Percentiles rank a stretch among this genome's conserved stretches.
Evolutionary conservation across 2,113 vertebrate genomes (phyloP).

Genomic region (Steatornis caripensis): DNA sequence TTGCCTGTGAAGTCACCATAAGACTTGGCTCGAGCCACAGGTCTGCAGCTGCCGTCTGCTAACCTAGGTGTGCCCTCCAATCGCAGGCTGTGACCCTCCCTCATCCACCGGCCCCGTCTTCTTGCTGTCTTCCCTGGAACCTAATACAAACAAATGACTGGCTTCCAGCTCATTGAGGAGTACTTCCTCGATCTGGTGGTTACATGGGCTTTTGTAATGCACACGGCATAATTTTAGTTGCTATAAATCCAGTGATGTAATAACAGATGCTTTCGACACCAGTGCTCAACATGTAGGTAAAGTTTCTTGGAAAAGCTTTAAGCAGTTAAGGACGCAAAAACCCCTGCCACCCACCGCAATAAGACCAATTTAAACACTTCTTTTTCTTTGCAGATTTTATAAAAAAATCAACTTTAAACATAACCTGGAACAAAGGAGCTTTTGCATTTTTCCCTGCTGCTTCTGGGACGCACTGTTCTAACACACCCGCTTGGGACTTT

Average conservation of each 20-base stretch:
- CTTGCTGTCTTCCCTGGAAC: not conserved
- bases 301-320: not conserved
- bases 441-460: not conserved
- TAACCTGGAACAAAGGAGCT: not conserved
- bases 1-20: not conserved
- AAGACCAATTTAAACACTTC: not conserved
- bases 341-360: not conserved
- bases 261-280: not conserved
- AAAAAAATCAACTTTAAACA: not conserved
- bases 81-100: not conserved
- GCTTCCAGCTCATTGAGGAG: not conserved
- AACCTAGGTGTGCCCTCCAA: not conserved
- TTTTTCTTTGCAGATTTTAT: not conserved
- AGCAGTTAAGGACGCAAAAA: not conserved
- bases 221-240: not conserved
- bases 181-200: not conserved
- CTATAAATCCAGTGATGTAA: not conserved
- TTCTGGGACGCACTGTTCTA: not conserved
- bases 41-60: not conserved
- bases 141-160: not conserved
- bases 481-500: not conserved
- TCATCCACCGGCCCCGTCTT: not conserved
- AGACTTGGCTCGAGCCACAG: not conserved
- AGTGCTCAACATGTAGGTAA: not conserved
- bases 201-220: not conserved